Conservation (phyloP, 2,797 vertebrate genomes). For the Acridotheres tristis region DNA sequence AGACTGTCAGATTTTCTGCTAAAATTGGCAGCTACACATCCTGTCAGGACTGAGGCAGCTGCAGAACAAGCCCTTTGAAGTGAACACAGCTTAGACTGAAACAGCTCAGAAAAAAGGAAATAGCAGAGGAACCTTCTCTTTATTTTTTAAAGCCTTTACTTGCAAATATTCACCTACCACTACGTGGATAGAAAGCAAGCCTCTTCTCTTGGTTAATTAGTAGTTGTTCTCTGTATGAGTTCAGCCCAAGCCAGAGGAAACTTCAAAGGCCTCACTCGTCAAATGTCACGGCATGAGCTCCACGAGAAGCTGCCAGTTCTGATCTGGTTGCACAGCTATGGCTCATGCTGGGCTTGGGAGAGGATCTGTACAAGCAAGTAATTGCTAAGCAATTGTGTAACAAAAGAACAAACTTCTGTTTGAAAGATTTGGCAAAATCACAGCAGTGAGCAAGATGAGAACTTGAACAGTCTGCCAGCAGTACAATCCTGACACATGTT, state of each 20-base stretch:
- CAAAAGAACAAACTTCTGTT: not conserved
- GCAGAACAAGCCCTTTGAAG: constrained; percentile 25
- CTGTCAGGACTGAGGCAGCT: not conserved
- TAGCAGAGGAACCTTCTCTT: not conserved
- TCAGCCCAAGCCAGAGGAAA: constrained; percentile 11
- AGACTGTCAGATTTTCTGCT: not conserved
- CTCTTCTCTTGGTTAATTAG: constrained; percentile 20
- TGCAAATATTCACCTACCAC: not conserved
- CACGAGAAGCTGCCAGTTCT: not conserved
- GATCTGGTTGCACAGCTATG: not conserved
- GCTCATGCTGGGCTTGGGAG: not conserved
- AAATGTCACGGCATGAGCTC: not conserved
- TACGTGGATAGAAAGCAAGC: not conserved
- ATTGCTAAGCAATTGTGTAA: constrained; percentile 1
- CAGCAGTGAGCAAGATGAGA: not conserved
- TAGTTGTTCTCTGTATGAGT: not conserved
- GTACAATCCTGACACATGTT: not conserved
- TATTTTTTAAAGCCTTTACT: constrained; percentile 1
- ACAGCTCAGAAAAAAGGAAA: not conserved
- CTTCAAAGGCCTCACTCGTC: not conserved
- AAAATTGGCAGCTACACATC: constrained; percentile 22
- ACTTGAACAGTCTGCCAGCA: not conserved
- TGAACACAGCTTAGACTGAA: not conserved
- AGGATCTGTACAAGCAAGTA: not conserved
- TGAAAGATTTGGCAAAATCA: constrained; percentile 25